Evolutionary conservation across 2,797 vertebrate genomes (phyloP), one percentile per base, ranked within the genome.

Genomic region (Eospalax fontanierii): DNA sequence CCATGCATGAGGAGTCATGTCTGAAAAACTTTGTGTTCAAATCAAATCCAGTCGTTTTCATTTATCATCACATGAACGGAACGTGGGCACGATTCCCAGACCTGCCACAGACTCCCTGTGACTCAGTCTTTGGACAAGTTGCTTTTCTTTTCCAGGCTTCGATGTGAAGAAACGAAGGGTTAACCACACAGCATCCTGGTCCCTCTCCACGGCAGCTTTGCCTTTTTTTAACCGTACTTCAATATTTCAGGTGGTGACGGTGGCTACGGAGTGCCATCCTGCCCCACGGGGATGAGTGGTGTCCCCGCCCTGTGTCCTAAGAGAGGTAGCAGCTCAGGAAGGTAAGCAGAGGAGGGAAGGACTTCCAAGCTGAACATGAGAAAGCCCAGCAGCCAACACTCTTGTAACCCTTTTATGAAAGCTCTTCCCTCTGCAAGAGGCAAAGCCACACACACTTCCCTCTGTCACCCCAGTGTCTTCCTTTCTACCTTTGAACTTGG

Each of bases 401-500:
- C 46, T 61, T 86, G 43, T 9, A 38, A 50, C 9, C 16, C 4
- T 79, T 85, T 21, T 22, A 12, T 21, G 59, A 81, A 92, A 63
- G 50, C 6, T 61, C 6, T 83, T 81, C 59, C 59, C 35, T 70
- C 40, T 46, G 12, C n/a, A 82, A 91, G 38, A 40, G 21, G 8
- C 43, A 4, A 79, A 54, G 30, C 14, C 35, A 28, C 50, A 30
- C 33, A 28, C 50, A 78, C 30, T 90, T 40, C 38, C 11, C 24
- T 54, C 57, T 50, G 10, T 4, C 14, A 80, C 65, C 57, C 40
- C 19, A 2, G 19, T 83, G 90, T 84, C 46, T 79, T 35, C 46
- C 66, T 63, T 73, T 88, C 79, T 80, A 12, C 54, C 50, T 86
- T 96, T 91, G 63, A 95, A 85, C 66, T 92, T 85, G 57, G 43